These are phyloP conservation scores for Lagopus leucura DNA, from an alignment of 2,113 vertebrate species.

Conservation along the genomic window DNA sequence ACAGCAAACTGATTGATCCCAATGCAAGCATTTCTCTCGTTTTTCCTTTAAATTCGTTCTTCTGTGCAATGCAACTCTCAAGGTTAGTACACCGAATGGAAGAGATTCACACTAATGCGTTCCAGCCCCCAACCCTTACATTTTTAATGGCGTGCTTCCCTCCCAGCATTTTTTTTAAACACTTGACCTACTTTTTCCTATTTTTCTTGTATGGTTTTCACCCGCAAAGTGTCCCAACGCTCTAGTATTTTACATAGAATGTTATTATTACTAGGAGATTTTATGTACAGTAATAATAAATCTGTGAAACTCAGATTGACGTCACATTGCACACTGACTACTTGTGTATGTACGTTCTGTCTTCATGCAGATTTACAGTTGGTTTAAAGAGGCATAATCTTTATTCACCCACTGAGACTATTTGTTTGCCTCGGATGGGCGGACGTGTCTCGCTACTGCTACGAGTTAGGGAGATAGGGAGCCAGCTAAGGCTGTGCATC, in stretches of 20 bases:
- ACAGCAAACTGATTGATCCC: slow-evolving; percentile 1
- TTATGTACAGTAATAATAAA: slow-evolving; percentile 58
- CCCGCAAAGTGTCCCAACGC: slow-evolving; percentile 41
- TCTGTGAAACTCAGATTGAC: slow-evolving; percentile 64
- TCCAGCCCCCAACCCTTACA: slow-evolving; percentile 23
- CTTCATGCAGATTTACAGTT: slow-evolving; percentile 57
- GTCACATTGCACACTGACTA: slow-evolving; percentile 16
- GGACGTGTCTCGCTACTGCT: background rate
- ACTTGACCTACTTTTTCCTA: slow-evolving; percentile 28
- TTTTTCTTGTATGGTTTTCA: slow-evolving; percentile 57
- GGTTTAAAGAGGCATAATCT: slow-evolving; percentile 65
- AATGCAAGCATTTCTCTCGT: background rate
- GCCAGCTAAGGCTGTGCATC: background rate
- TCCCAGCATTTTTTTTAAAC: slow-evolving; percentile 11
- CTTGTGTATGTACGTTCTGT: slow-evolving; percentile 53
- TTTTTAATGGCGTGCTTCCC: slow-evolving; percentile 53
- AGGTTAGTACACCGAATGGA: slow-evolving; percentile 26
- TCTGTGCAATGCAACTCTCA: slow-evolving; percentile 10
- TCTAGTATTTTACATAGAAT: slow-evolving; percentile 61
- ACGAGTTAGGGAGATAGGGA: slow-evolving; percentile 28
- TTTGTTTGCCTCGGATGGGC: slow-evolving; percentile 40
- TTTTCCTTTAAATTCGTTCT: slow-evolving; percentile 24
- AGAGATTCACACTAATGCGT: slow-evolving; percentile 2
- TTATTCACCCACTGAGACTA: slow-evolving; percentile 67
- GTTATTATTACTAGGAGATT: slow-evolving; percentile 58